Base-by-base conservation (phyloP, 2,888 invertebrate species). In the Eupithecia abbreviata region DNA sequence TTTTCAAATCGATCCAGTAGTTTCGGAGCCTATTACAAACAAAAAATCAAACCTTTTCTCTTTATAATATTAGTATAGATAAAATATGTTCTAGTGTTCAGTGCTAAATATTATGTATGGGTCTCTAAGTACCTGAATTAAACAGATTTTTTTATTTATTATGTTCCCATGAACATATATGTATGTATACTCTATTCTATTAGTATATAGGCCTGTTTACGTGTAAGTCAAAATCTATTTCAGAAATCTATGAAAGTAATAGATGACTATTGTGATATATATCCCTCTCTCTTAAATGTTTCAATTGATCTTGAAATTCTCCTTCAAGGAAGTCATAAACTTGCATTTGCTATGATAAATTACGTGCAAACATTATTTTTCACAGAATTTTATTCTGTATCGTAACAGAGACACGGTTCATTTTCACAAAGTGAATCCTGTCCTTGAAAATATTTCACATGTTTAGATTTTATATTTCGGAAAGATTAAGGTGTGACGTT, bases 401-500 rank as follows among this genome's bases (percentile, higher is more conserved):
- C 75, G 69, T 45, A 66, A 71, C 67, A 72, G 75, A 70, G 1
- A 13, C 45, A 66, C 55, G 68, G 55, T 72, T 72, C 43, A 76
- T 51, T 70, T 76, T 74, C 55, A 68, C 69, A 41, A 65, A 67
- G n/a, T 7, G 41, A 67, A 47, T 7, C 5, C n/a, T 71, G 75
- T 30, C 77, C 77, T 76, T 82, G 83, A 83, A 83, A 77, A 79
- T 76, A 83, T 82, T 78, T 79, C 74, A 55, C 79, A 83, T 78
- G 79, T 77, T 77, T 74, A 74, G 58, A 79, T 84, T 78, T 78
- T 72, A 78, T 82, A 79, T 85, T 84, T 80, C 82, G 79, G 72
- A 78, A 79, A 78, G 82, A 84, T 82, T 82, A 83, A 77, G 82
- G 81, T 81, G 82, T 84, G 84, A 84, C 84, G 86, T 83, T 65